A percentile compares a stretch with the other conserved stretches of the same genome.
Conservation (phyloP, 2,888 invertebrate genomes). For the Craniophora ligustri region DNA sequence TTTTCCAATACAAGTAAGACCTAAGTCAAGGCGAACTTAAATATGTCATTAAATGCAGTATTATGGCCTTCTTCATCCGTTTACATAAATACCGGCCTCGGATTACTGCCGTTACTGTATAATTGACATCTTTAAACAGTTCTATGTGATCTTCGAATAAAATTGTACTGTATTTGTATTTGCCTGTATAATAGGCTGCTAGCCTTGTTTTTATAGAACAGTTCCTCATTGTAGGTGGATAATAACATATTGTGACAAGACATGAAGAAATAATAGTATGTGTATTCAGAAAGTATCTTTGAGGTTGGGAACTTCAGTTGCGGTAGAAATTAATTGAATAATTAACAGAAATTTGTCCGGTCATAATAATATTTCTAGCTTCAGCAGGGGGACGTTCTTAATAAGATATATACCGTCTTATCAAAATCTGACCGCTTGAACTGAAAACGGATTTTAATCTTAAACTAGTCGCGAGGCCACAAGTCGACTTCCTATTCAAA, state of each 20-base stretch:
- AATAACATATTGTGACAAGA: neutral
- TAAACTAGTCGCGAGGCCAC: neutral
- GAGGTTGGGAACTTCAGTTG: too few species aligned
- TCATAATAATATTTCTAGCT: too few species aligned
- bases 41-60: constrained; percentile 71
- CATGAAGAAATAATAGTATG: too few species aligned
- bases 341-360: too few species aligned
- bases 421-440: neutral
- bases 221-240: neutral
- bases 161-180: neutral
- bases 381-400: too few species aligned
- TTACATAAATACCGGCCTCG: constrained; percentile 78
- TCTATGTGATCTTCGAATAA: constrained; percentile 7
- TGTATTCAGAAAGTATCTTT: too few species aligned
- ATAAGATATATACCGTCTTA: too few species aligned
- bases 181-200: neutral
- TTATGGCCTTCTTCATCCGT: constrained; percentile 77
- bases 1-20: constrained; percentile 63
- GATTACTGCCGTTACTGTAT: constrained; percentile 63
- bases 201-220: neutral
- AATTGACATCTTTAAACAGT: constrained; percentile 59
- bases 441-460: neutral
- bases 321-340: too few species aligned
- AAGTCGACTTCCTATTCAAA: neutral
- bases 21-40: constrained; percentile 78